A percentile compares a stretch with the other conserved stretches of the same genome.
Conservation (phyloP, 2,888 invertebrate genomes). For the Gandaritis pyraliata region DNA sequence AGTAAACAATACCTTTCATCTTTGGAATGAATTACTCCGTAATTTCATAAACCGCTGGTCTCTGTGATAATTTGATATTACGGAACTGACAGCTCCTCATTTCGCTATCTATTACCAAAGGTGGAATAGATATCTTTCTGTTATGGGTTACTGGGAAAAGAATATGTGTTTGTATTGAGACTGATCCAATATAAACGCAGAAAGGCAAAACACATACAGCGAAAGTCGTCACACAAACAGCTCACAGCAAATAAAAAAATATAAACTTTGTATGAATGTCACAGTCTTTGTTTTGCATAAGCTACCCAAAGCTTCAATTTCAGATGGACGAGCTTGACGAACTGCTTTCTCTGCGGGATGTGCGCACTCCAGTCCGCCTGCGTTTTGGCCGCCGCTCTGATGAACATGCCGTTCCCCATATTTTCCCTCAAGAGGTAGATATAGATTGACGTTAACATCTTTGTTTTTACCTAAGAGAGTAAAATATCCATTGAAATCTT, state of each 20-base stretch:
- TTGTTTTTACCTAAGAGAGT: too few relatives aligned
- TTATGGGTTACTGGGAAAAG: slow-evolving; percentile 16
- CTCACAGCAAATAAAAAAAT: too few relatives aligned
- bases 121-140: slow-evolving; percentile 20
- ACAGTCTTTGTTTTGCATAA: too few relatives aligned
- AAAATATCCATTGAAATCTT: too few relatives aligned
- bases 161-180: neutral
- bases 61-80: slow-evolving; percentile 50
- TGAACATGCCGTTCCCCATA: slow-evolving; percentile 77
- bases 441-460: neutral
- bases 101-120: slow-evolving; percentile 22
- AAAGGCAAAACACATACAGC: too few relatives aligned
- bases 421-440: slow-evolving; percentile 76
- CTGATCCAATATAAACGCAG: too few relatives aligned
- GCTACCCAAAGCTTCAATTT: neutral
- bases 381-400: slow-evolving; percentile 81
- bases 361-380: slow-evolving; percentile 76
- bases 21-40: slow-evolving; percentile 49
- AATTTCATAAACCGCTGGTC: slow-evolving; percentile 58
- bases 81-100: slow-evolving; percentile 44
- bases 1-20: slow-evolving; percentile 44
- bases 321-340: slow-evolving; percentile 78
- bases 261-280: too few relatives aligned
- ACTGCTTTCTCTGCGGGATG: slow-evolving; percentile 70
- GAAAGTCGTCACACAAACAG: too few relatives aligned